These are phyloP conservation scores for Myanophis thanlyinensis DNA, from an alignment of 2,113 vertebrate genomes.

Conservation along the genomic window DNA sequence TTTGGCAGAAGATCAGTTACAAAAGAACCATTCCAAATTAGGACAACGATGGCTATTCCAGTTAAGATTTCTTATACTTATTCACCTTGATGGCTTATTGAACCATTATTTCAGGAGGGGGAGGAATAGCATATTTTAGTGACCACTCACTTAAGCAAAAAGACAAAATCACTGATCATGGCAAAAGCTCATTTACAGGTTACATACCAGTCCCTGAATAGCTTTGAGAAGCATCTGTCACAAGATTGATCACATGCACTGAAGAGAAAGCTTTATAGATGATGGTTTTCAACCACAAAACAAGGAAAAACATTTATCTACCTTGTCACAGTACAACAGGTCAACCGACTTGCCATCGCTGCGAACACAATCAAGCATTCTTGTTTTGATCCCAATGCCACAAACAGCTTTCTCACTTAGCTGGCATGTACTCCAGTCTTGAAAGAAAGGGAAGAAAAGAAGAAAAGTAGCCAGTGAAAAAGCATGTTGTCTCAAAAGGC, in stretches of 20 bases:
- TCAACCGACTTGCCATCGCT: conserved; percentile 95
- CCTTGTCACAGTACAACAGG: conserved; percentile 91
- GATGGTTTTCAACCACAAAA: conserved; percentile 33
- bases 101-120: conserved; percentile 60
- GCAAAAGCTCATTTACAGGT: conserved; percentile 50
- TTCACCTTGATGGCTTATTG: conserved; percentile 72
- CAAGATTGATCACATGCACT: background rate
- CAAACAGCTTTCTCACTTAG: conserved; percentile 93
- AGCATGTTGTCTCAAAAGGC: conserved; percentile 6
- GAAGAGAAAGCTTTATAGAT: conserved; percentile 45
- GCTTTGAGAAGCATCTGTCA: conserved; percentile 59
- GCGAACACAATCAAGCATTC: conserved; percentile 96
- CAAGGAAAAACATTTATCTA: conserved; percentile 63
- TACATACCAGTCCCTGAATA: conserved; percentile 55
- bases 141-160: conserved; percentile 48
- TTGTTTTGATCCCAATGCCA: conserved; percentile 89
- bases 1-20: conserved; percentile 65
- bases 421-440: conserved; percentile 99
- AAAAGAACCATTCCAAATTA: conserved; percentile 66
- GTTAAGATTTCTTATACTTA: conserved; percentile 75
- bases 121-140: conserved; percentile 63
- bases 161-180: conserved; percentile 51
- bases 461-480: conserved; percentile 16
- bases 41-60: conserved; percentile 65
- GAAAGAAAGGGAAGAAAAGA: conserved; percentile 42